A percentile compares a stretch with the other conserved stretches of the same genome.
Evolutionary conservation across 2,888 invertebrate species (phyloP).

Genomic region (Notodonta ziczac): DNA sequence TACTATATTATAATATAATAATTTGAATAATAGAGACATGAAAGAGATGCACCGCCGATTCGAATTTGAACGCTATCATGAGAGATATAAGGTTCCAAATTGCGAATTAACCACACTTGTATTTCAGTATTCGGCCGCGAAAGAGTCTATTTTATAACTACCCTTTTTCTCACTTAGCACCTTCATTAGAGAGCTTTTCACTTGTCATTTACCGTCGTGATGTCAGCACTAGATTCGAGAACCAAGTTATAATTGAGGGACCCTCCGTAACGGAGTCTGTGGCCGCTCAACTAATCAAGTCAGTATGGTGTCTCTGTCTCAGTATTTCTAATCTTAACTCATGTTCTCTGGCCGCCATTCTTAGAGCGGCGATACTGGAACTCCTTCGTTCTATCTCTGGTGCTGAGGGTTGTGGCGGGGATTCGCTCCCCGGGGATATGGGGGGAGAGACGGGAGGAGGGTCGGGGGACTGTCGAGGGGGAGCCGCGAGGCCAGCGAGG

Average conservation of each 20-base stretch:
- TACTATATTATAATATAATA: no score
- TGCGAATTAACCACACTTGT: no score
- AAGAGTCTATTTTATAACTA: no score
- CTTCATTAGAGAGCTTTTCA: neutral
- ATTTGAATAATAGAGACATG: no score
- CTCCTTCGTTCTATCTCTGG: slow-evolving; percentile 93
- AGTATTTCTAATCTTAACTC: slow-evolving; percentile 93
- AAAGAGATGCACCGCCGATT: no score
- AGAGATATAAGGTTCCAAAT: no score
- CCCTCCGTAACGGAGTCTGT: slow-evolving; percentile 10
- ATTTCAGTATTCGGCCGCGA: no score
- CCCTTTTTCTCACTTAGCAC: neutral
- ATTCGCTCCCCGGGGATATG: slow-evolving; percentile 79
- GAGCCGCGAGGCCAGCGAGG: slow-evolving; percentile 75
- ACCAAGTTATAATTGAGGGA: neutral
- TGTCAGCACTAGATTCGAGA: neutral
- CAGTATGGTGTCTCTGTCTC: slow-evolving; percentile 89
- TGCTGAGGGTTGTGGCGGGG: slow-evolving; percentile 77
- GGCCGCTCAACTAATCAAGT: slow-evolving; percentile 90
- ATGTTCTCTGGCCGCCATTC: slow-evolving; percentile 95
- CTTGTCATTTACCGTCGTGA: neutral
- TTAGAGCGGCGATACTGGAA: slow-evolving; percentile 93
- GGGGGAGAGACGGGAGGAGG: slow-evolving; percentile 83
- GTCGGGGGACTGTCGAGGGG: slow-evolving; percentile 75
- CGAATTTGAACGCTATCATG: no score